These are phyloP conservation scores for Bombylius discolor DNA, from an alignment of 2,888 invertebrate genomes.

Conservation along the genomic window DNA sequence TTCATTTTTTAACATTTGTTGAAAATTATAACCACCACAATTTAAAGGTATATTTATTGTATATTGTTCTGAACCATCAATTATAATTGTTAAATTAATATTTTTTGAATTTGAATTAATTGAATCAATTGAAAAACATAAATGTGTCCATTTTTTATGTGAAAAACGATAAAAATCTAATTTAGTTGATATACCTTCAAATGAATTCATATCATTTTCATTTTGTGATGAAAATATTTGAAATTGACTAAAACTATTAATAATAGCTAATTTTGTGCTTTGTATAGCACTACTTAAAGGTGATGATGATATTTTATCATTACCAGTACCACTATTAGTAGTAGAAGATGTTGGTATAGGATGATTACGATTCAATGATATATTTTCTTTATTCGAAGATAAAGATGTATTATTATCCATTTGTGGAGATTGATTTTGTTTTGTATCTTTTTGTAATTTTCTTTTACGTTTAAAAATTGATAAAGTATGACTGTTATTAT, in stretches of 20 bases:
- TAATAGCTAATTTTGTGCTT: constrained; percentile 28
- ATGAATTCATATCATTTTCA: constrained; percentile 16
- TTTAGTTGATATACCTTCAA: constrained; percentile 25
- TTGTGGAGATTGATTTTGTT: neutral
- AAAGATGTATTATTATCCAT: neutral
- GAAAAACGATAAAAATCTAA: constrained; percentile 25
- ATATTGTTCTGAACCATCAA: constrained; percentile 30
- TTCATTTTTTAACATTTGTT: constrained; percentile 21
- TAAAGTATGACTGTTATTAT: neutral
- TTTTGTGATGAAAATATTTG: constrained; percentile 28
- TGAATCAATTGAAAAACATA: constrained; percentile 26
- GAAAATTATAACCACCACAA: constrained; percentile 19
- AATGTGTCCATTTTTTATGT: constrained; percentile 31
- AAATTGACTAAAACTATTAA: constrained; percentile 31
- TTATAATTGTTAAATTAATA: constrained; percentile 23
- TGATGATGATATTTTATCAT: constrained; percentile 9
- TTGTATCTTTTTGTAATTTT: constrained; percentile 7
- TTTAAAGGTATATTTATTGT: constrained; percentile 24
- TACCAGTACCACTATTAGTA: neutral
- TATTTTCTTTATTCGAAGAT: constrained; percentile 8
- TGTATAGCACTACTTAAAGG: constrained; percentile 29
- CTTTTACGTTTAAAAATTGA: constrained; percentile 5
- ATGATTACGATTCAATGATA: constrained; percentile 3
- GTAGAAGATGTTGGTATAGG: neutral
- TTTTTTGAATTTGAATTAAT: constrained; percentile 17